Conservation (phyloP, 2,888 invertebrate species). For the Agrochola circellaris region DNA sequence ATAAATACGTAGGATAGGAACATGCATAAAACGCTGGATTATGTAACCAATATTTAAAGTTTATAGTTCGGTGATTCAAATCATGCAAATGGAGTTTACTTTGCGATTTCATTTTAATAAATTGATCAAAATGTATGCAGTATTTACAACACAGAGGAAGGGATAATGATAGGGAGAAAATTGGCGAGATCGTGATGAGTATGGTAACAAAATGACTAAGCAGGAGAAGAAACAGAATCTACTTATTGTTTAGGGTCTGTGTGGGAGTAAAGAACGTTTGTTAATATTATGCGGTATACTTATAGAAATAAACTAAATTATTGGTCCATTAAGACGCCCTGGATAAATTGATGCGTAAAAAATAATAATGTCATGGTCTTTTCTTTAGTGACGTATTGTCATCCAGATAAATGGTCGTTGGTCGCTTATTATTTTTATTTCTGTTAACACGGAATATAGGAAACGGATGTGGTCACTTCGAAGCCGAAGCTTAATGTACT, state of each 20-base stretch:
- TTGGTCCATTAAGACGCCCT: background rate
- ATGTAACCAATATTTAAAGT: constrained; percentile 26
- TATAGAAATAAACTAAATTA: too few species aligned
- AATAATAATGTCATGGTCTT: background rate
- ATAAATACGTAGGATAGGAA: constrained; percentile 1
- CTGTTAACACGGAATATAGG: background rate
- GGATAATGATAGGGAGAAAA: background rate
- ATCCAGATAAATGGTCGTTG: background rate
- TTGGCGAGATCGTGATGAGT: background rate
- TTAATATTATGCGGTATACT: background rate
- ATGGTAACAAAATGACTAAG: background rate
- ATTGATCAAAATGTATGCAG: constrained; percentile 3
- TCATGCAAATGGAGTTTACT: constrained; percentile 35
- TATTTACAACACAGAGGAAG: background rate
- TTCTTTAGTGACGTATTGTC: background rate
- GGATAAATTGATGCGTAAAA: too few species aligned
- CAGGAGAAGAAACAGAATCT: background rate
- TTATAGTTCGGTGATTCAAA: constrained; percentile 30
- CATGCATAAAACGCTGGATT: constrained; percentile 3
- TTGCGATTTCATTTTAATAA: constrained; percentile 25
- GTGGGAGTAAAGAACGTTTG: background rate
- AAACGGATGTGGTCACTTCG: background rate
- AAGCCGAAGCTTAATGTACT: background rate
- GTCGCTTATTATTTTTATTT: background rate
- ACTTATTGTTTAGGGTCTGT: background rate